Percentiles rank a stretch among this genome's conserved stretches.
Evolutionary conservation across 2,113 vertebrate genomes (phyloP).

Genomic region (Barnardius zonarius): DNA sequence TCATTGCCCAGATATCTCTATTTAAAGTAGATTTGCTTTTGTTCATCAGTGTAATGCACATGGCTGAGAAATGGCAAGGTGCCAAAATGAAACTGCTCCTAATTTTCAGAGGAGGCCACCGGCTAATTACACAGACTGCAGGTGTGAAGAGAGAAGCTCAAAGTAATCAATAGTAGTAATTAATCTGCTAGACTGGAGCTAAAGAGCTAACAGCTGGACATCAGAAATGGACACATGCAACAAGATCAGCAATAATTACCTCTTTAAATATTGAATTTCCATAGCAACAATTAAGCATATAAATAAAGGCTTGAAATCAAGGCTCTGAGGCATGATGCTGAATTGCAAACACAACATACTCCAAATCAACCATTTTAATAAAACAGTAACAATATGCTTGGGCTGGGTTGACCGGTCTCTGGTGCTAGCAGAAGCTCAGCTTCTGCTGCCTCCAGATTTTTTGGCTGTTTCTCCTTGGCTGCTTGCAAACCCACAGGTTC

Average conservation of each 20-base stretch:
- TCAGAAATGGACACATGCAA: slow-evolving; percentile 87
- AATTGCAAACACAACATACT: slow-evolving; percentile 75
- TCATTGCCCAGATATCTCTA: slow-evolving; percentile 78
- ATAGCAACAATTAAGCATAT: slow-evolving; percentile 85
- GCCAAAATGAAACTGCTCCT: slow-evolving; percentile 85
- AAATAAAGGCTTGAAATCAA: slow-evolving; percentile 80
- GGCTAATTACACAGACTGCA: slow-evolving; percentile 86
- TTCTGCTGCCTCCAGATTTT: slow-evolving; percentile 44
- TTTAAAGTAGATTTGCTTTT: slow-evolving; percentile 83
- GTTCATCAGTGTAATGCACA: slow-evolving; percentile 75
- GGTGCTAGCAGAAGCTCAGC: background rate
- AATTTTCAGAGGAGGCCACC: slow-evolving; percentile 84
- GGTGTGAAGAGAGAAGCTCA: slow-evolving; percentile 86
- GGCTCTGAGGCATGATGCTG: slow-evolving; percentile 71
- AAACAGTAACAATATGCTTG: slow-evolving; percentile 74
- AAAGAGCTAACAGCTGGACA: slow-evolving; percentile 89
- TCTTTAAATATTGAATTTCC: slow-evolving; percentile 88
- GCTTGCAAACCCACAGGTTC: slow-evolving; percentile 34
- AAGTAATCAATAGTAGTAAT: slow-evolving; percentile 90
- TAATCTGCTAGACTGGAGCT: slow-evolving; percentile 87
- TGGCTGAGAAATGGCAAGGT: slow-evolving; percentile 81
- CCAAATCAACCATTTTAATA: slow-evolving; percentile 73
- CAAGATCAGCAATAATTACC: slow-evolving; percentile 88
- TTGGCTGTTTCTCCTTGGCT: background rate
- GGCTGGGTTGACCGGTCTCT: slow-evolving; percentile 44